Conservation (phyloP, 2,888 invertebrate genomes). For the Poecilus cupreus region DNA sequence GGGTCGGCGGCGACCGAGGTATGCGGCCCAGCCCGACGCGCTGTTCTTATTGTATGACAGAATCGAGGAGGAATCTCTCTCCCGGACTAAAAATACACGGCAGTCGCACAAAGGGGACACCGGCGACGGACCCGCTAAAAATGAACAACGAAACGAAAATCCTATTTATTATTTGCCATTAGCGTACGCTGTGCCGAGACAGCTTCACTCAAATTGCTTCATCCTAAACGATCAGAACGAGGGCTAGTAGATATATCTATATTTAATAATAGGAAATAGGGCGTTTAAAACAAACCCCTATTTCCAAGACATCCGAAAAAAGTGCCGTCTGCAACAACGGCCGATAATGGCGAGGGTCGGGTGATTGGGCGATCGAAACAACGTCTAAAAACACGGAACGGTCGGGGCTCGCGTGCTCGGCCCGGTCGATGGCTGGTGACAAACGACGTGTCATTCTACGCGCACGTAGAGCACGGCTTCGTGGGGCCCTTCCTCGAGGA, state of each 20-base stretch:
- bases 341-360: conserved; percentile 10
- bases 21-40: conserved; percentile 36
- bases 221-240: background rate
- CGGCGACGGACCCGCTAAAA: conserved; percentile 36
- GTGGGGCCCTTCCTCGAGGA: background rate
- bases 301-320: conserved; percentile 17
- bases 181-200: conserved; percentile 14
- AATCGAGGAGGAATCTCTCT: conserved; percentile 57
- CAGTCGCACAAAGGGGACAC: conserved; percentile 46
- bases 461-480: background rate
- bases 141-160: conserved; percentile 52
- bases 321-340: background rate
- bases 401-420: background rate
- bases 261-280: conserved; percentile 36
- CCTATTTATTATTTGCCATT: conserved; percentile 54
- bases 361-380: background rate
- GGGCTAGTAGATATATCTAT: conserved; percentile 29
- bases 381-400: conserved; percentile 19
- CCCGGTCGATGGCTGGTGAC: background rate
- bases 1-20: conserved; percentile 41
- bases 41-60: conserved; percentile 58
- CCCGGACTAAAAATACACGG: conserved; percentile 55
- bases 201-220: no score
- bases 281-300: conserved; percentile 20
- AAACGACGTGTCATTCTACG: conserved; percentile 26